Evolutionary conservation across 2,888 invertebrate species (phyloP).

Genomic region (Drosophila kambysellisi): DNA sequence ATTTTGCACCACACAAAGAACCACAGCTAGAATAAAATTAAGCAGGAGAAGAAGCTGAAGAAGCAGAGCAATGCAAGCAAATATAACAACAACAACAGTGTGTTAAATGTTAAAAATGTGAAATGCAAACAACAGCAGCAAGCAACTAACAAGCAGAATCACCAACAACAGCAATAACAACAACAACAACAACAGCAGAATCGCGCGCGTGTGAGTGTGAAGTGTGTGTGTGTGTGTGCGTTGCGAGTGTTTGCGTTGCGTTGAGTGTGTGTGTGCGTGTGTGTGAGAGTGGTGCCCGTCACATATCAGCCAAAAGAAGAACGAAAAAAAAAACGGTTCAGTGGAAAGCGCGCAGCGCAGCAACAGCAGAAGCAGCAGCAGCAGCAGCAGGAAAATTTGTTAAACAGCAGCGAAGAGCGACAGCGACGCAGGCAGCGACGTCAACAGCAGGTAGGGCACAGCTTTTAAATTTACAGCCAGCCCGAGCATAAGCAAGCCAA

Average conservation of each 20-base stretch:
- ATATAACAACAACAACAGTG: conserved; percentile 18
- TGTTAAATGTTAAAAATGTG: conserved; percentile 48
- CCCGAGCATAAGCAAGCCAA: conserved; percentile 49
- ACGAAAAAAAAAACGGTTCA: conserved; percentile 39
- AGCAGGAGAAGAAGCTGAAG: conserved; percentile 1
- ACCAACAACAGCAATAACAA: conserved; percentile 21
- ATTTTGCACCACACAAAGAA: conserved; percentile 47
- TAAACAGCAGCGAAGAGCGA: conserved; percentile 20
- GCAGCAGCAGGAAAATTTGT: conserved; percentile 35
- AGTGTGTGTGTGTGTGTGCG: conserved; percentile 34
- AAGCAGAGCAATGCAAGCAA: conserved; percentile 28
- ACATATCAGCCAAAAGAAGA: conserved; percentile 65
- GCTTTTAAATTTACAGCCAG: conserved; percentile 65
- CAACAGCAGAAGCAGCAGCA: conserved; percentile 21
- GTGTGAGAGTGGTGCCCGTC: conserved; percentile 56
- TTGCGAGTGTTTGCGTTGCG: conserved; percentile 43
- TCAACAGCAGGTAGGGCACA: conserved; percentile 70
- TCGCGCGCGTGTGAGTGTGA: conserved; percentile 55
- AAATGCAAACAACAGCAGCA: conserved; percentile 39
- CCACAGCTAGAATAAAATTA: conserved; percentile 22
- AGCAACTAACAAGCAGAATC: conserved; percentile 31
- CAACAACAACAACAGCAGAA: conserved; percentile 28
- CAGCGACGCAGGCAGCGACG: conserved; percentile 52
- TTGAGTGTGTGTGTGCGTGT: conserved; percentile 33
- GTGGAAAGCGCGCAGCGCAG: conserved; percentile 45